phyloP scores from a whole-genome alignment of 2,797 vertebrate species.

The Phrynocephalus forsythii region DNA sequence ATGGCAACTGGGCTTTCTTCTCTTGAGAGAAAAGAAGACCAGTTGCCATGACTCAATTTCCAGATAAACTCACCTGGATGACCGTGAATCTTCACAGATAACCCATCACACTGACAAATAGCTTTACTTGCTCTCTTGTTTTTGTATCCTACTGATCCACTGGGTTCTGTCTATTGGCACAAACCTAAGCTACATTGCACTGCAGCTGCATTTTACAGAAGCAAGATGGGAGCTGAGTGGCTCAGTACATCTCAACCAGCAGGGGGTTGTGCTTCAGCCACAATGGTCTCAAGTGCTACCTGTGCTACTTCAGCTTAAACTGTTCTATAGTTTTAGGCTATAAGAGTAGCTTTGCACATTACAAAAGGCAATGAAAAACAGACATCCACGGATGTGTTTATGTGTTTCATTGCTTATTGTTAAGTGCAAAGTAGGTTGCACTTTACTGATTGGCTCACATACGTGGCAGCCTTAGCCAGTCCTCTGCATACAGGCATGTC shows the following conservation, averaged over 20 bases:
- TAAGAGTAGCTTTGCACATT: background rate
- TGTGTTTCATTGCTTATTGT: background rate
- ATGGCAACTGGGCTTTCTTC: too few relatives aligned
- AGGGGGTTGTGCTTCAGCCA: background rate
- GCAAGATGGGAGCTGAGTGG: background rate
- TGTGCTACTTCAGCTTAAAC: background rate
- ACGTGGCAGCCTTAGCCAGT: background rate
- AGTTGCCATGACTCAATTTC: too few relatives aligned
- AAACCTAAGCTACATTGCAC: background rate
- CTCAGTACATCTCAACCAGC: background rate
- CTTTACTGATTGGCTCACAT: background rate
- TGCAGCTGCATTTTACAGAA: background rate
- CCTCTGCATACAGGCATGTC: background rate
- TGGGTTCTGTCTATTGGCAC: background rate
- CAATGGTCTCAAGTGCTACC: background rate
- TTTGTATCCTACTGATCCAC: background rate
- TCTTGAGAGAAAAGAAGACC: too few relatives aligned
- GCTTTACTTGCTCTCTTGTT: background rate
- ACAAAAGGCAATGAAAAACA: background rate
- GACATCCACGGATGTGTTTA: background rate
- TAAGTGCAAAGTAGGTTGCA: background rate
- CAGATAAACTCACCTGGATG: too few relatives aligned
- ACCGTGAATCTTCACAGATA: too few relatives aligned
- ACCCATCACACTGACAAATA: too few relatives aligned
- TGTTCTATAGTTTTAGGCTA: background rate